Evolutionary conservation across 2,797 vertebrate genomes (phyloP).

Genomic region (Acipenser ruthenus): DNA sequence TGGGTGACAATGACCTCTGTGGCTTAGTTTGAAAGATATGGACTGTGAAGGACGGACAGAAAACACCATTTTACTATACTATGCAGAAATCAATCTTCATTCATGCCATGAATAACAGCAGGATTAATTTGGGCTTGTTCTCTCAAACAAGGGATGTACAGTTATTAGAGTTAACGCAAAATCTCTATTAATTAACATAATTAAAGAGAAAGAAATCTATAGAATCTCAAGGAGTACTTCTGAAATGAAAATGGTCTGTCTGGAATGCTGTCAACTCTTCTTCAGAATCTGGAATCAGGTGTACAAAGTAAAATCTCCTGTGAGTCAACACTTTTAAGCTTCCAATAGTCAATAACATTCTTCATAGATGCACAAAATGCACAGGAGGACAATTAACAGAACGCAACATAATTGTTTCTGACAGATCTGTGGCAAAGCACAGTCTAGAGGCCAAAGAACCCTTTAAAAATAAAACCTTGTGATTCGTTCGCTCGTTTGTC

Average conservation of each 20-base stretch:
- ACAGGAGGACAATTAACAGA: conserved; percentile 37
- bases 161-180: too few species aligned
- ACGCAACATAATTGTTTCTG: conserved; percentile 25
- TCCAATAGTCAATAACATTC: conserved; percentile 20
- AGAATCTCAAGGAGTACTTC: not conserved
- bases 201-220: too few species aligned
- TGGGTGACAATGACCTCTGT: too few species aligned
- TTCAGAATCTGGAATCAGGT: conserved; percentile 34
- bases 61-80: too few species aligned
- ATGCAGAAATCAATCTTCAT: too few species aligned
- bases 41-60: too few species aligned
- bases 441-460: conserved; percentile 11
- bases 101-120: too few species aligned
- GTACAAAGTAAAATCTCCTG: conserved; percentile 1
- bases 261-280: conserved; percentile 18
- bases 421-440: conserved; percentile 27
- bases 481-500: conserved; percentile 22
- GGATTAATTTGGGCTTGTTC: too few species aligned
- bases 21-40: too few species aligned
- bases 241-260: not conserved
- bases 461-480: conserved; percentile 21
- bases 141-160: too few species aligned
- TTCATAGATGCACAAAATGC: conserved; percentile 26
- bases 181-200: too few species aligned
- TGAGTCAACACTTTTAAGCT: conserved; percentile 29